Conservation (phyloP, 2,113 vertebrate genomes). For the Nesospiza acunhae region DNA sequence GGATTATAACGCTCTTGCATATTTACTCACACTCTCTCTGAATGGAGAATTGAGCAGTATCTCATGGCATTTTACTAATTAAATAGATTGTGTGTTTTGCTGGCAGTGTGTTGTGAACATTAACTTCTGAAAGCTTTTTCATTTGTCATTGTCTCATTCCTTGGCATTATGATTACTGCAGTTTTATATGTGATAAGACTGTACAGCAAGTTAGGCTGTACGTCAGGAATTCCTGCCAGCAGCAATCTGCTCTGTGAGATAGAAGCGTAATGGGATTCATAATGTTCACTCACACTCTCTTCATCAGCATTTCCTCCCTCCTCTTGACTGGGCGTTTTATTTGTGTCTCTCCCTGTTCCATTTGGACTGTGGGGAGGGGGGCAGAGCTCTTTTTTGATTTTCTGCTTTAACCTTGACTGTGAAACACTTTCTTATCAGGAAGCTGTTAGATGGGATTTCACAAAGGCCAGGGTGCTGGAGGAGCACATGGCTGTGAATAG, state of each 20-base stretch:
- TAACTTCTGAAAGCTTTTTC: constrained; percentile 67
- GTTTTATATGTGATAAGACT: constrained; percentile 61
- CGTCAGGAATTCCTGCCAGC: constrained; percentile 41
- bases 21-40: constrained; percentile 41
- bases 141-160: constrained; percentile 68
- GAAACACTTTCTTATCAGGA: background rate
- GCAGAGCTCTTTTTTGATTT: background rate
- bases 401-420: constrained; percentile 34
- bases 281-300: constrained; percentile 27
- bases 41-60: constrained; percentile 31
- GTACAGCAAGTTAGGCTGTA: constrained; percentile 54
- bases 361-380: background rate
- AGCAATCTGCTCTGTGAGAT: constrained; percentile 41
- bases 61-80: constrained; percentile 65
- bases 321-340: background rate
- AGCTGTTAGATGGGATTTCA: background rate
- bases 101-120: constrained; percentile 57
- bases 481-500: background rate
- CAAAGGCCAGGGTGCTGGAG: background rate
- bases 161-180: constrained; percentile 62
- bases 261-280: constrained; percentile 57
- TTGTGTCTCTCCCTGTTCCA: background rate
- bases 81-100: constrained; percentile 65
- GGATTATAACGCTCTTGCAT: background rate
- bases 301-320: constrained; percentile 34